Evolutionary conservation across 2,797 vertebrate species (phyloP), one percentile per base, ranked within the genome.

Genomic region (Pachyuromys duprasi): DNA sequence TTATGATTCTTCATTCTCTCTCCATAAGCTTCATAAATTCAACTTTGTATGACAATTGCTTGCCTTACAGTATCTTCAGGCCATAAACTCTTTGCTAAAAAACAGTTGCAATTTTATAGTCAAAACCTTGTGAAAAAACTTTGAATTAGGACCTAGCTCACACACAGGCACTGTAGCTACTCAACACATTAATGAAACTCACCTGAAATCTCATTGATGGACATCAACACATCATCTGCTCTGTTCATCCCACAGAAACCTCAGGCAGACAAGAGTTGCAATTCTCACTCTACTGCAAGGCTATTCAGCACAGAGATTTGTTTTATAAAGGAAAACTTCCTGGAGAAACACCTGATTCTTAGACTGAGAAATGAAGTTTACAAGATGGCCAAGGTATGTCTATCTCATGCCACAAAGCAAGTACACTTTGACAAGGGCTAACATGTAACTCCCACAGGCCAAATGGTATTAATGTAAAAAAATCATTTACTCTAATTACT

Each of bases 1-100:
- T 14, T 57, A 57, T 57, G 55, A 26, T 20, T 63, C 57, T 63
- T 63, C 80, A 82, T 42, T 28, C 24, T 42, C 74, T 49, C 26
- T 62, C 57, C 11, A 39, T 62, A 42, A n/a, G 24, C 36, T 70
- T 63, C 28, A 31, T 31, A 84, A 92, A 65, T 79, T 53, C 67
- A 45, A 33, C 33, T 55, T 80, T 53, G 15, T 82, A 39, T 63
- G 36, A 55, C n/a, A 62, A 28, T 70, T 95, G 63, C 57, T 80
- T 87, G 81, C 39, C 80, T 79, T 93, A 88, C 55, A 93, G n/a
- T 90, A 92, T 83, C 36, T 90, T 2, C 22, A 88, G 11, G 6
- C 26, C 28, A 75, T 69, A 57, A 62, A 42, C 55, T 80, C 49
- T 93, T 90, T 36, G 60, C 18, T 75, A 92, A 94, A 90, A 81